phyloP scores from a whole-genome alignment of 2,888 invertebrate species.

The Macrophya alboannulata region DNA sequence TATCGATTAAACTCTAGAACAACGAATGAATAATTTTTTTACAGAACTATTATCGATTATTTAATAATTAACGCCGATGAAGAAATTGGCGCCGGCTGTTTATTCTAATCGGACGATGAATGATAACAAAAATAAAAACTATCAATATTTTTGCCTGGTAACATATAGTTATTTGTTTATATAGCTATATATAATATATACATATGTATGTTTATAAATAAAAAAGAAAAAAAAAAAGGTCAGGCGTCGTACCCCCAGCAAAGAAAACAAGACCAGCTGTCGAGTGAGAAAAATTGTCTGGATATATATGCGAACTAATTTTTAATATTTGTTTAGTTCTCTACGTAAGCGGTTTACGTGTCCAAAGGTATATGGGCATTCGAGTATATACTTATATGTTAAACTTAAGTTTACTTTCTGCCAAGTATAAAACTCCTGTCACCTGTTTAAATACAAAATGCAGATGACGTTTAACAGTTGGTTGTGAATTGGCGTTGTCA shows the following conservation, averaged over 20 bases:
- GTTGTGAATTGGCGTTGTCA: neutral
- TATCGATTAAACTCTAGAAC: neutral
- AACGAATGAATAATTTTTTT: neutral
- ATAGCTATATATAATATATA: neutral
- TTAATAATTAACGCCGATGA: neutral
- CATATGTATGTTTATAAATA: neutral
- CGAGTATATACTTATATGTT: neutral
- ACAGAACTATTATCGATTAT: neutral
- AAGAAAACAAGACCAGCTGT: conserved; percentile 39
- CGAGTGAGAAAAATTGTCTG: conserved; percentile 12
- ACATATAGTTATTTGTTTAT: neutral
- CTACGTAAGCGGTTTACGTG: conserved; percentile 14
- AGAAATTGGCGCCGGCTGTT: neutral
- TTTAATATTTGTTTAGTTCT: conserved; percentile 23
- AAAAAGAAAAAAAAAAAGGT: neutral
- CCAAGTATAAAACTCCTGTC: conserved; percentile 25
- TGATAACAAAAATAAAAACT: neutral
- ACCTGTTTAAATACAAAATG: conserved; percentile 35
- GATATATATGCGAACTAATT: neutral
- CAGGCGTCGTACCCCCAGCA: conserved; percentile 39
- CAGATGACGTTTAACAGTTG: conserved; percentile 18
- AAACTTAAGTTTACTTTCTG: conserved; percentile 31
- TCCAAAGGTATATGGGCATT: neutral
- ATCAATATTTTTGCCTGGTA: conserved; percentile 18
- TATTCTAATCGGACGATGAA: neutral